Conservation (phyloP, 1,140 invertebrate genomes). For the Psilanteris sp. region DNA sequence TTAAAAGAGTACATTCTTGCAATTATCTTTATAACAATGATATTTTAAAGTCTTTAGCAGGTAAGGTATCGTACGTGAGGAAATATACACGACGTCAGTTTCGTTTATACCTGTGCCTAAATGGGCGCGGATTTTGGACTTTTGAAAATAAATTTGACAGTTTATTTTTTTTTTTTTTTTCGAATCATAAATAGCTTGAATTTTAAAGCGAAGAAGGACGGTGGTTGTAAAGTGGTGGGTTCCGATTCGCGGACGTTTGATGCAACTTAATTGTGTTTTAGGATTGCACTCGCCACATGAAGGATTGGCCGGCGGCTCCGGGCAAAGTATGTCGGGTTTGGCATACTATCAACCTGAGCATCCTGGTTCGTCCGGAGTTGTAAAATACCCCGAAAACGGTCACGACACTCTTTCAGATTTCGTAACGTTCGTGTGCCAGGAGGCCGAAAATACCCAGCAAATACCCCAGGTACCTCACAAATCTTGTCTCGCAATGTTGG, state of each 20-base stretch:
- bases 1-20: too few relatives aligned
- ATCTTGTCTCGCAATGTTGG: conserved; percentile 31
- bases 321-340: conserved; percentile 84
- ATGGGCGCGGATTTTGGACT: too few relatives aligned
- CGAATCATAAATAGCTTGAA: too few relatives aligned
- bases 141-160: too few relatives aligned
- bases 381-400: conserved; percentile 90
- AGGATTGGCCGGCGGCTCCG: conserved; percentile 84
- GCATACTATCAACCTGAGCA: conserved; percentile 84
- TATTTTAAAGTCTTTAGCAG: too few relatives aligned
- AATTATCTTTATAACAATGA: too few relatives aligned
- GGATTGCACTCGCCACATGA: conserved; percentile 82
- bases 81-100: too few relatives aligned
- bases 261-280: conserved; percentile 73
- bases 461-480: conserved; percentile 85
- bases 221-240: conserved; percentile 68
- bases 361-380: conserved; percentile 82
- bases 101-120: too few relatives aligned
- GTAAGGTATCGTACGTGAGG: too few relatives aligned
- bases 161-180: too few relatives aligned
- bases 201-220: too few relatives aligned
- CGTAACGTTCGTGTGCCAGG: conserved; percentile 97
- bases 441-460: conserved; percentile 90
- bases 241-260: conserved; percentile 24
- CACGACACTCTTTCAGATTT: conserved; percentile 97